Evolutionary conservation across 2,797 vertebrate genomes (phyloP).

Genomic region (Phrynocephalus vlangalii): DNA sequence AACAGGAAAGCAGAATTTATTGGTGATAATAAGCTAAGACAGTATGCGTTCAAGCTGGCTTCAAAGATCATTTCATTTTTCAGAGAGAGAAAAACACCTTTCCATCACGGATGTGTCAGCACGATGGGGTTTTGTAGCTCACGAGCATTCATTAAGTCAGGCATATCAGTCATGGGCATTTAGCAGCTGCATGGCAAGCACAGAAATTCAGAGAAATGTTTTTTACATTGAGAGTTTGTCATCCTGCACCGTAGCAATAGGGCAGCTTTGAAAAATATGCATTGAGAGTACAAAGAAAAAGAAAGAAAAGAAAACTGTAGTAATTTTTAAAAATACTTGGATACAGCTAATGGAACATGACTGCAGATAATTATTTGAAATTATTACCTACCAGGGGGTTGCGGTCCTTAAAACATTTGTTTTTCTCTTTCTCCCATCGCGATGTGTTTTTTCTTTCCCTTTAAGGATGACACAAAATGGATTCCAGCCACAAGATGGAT

Average conservation of each 20-base stretch:
- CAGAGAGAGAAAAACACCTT: neutral
- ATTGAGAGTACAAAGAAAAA: constrained; percentile 37
- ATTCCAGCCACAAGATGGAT: too few relatives aligned
- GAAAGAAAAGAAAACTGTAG: constrained; percentile 44
- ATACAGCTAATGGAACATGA: constrained; percentile 38
- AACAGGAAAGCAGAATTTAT: neutral
- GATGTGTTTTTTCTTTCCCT: too few relatives aligned
- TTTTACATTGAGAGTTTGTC: constrained; percentile 47
- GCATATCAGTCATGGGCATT: neutral
- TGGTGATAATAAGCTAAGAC: neutral
- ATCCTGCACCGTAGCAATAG: constrained; percentile 42
- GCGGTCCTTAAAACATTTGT: too few relatives aligned
- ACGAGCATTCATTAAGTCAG: constrained; percentile 35
- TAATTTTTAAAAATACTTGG: constrained; percentile 49
- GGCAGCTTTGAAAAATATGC: constrained; percentile 50
- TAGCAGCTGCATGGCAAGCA: constrained; percentile 27
- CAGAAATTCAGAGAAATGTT: neutral
- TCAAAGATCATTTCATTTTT: constrained; percentile 38
- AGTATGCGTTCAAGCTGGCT: constrained; percentile 27
- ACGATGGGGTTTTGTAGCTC: constrained; percentile 30
- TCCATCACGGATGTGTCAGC: constrained; percentile 40
- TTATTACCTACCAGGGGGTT: too few relatives aligned
- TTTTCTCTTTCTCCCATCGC: too few relatives aligned
- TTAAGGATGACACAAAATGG: too few relatives aligned
- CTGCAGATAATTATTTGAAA: constrained; percentile 20